Base-by-base conservation (phyloP, 2,888 invertebrate species). In the Drosophila acutilabella region DNA sequence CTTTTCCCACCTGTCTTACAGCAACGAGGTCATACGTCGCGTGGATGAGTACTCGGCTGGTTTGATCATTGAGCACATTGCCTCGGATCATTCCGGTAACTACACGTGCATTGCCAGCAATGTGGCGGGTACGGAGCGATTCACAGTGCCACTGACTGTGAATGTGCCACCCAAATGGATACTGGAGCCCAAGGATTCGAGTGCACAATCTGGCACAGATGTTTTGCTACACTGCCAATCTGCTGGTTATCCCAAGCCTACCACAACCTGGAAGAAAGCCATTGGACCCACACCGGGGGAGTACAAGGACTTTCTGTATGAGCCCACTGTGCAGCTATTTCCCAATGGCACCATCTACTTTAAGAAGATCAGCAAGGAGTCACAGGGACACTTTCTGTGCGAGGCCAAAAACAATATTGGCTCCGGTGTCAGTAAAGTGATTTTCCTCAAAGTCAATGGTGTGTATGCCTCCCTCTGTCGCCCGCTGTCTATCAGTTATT, bases 371-470 rank as follows among this genome's bases (percentile, higher is more conserved):
- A 96, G 95, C 81, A 97, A 97, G 92, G 96, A 96, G 89, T 96
- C 96, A 91, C 97, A 97, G 92, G 97, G 98, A 0, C 96, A 97
- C 92, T 98, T 97, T 92, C 94, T 98, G 57, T 98, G 98, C 92
- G 97, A 98, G 90, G 97, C 97, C n/a, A 95, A 96, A 88, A 98
- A 98, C 91, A 96, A 96, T 80, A 97, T 98, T 74, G 98, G 97
- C 1, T 95, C 96, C 14, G 98, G 97, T 11, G 95, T 98, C 65
- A 98, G 98, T 93, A 98, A 98, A 93, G 96, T 98, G 59, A 96
- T 98, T 82, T 96, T 96, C 91, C 93, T 97, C 61, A 97, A 97
- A 93, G 97, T 97, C 58, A 97, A 97, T 91, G 97, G 97, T 97
- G 93, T 93, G 95, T 93, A 41, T 36, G 33, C 14, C 7, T 30